Base-by-base conservation (phyloP, 2,888 invertebrate species). In the Metopia argyrocephala region DNA sequence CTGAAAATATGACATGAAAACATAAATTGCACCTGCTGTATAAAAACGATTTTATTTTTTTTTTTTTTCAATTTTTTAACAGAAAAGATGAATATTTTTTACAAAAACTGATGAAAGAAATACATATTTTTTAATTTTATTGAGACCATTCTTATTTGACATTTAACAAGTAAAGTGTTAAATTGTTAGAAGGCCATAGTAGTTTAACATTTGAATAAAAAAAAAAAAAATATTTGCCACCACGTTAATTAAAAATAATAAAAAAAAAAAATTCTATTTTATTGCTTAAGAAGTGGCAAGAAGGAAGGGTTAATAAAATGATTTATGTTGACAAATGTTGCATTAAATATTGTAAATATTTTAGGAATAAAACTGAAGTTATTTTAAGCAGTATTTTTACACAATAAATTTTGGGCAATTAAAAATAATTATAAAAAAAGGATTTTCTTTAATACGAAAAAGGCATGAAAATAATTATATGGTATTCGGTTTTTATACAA, bases 1-100 rank as follows among this genome's bases (percentile, higher is more conserved):
- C 21, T 57, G 4, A 76, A 70, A 76, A 59, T 65, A 78, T 68
- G 38, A 69, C 46, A 38, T 46, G 62, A 62, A 25, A 62, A 31
- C 62, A 78, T 81, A 74, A 81, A 81, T 78, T 81, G 81, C 81
- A 81, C 81, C 81, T 81, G 81, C 78, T 81, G 78, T 52, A 70
- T 59, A 52, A 27, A 69, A 66, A 46, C 31, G 62, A 20, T 54
- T 23, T 23, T n/a, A n/a, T 28, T 59, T 50, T 9, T 15, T 38
- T 38, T 38, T 38, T 15, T 12, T 6, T 12, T 12, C 3, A 38
- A 38, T 12, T 12, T 3, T 0, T 12, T 12, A 38, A 0, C 0
- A 9, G 3, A 28, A 64, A 23, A 71, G 45, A 66, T 71, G 54
- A 18, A 27, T n/a, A 28, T 76, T 78, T 59, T 21, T 25, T 28